phyloP scores from a whole-genome alignment of 2,113 vertebrate genomes.

The Pandion haliaetus region DNA sequence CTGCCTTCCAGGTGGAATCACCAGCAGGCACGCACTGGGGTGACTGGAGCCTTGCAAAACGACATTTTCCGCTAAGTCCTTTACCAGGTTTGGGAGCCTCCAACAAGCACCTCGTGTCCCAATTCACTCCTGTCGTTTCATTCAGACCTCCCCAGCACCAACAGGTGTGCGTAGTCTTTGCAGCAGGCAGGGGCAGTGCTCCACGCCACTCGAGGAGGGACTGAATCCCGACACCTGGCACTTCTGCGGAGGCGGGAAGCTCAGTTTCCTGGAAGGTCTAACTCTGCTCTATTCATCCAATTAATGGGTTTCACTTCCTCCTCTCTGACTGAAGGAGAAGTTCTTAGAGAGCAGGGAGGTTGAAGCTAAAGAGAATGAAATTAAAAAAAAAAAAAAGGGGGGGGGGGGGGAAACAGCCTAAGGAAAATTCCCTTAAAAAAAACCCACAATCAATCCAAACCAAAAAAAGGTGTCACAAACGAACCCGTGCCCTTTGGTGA shows the following conservation, averaged over 20 bases:
- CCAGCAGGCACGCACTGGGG: not conserved
- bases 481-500: not conserved
- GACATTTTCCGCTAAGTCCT: not conserved
- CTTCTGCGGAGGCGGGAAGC: not conserved
- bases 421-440: not conserved
- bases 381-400: not conserved
- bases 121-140: accelerated
- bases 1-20: not conserved
- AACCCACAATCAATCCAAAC: not conserved
- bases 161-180: accelerated
- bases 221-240: accelerated
- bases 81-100: not conserved
- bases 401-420: not conserved
- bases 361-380: not conserved
- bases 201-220: accelerated
- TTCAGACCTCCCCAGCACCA: accelerated
- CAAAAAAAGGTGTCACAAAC: not conserved
- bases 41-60: not conserved
- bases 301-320: not conserved
- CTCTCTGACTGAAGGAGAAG: not conserved
- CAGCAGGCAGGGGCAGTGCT: not conserved
- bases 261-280: not conserved
- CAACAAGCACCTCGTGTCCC: accelerated
- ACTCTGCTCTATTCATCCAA: not conserved
- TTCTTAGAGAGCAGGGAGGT: not conserved